These are phyloP conservation scores for Schrankia costaestrigalis DNA, from an alignment of 2,888 invertebrate species.

Conservation along the genomic window DNA sequence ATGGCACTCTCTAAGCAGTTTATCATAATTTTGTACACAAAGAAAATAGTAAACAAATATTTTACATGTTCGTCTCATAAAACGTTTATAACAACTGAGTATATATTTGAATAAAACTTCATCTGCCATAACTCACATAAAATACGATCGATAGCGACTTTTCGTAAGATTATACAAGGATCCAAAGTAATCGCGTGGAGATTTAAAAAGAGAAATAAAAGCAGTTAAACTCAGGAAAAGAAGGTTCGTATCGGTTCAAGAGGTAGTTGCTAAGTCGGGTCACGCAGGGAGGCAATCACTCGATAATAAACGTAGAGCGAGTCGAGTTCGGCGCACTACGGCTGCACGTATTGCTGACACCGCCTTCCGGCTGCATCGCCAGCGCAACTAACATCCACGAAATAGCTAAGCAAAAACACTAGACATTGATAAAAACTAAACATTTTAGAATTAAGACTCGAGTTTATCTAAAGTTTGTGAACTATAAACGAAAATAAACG, in stretches of 20 bases:
- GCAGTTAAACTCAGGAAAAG: conserved; percentile 55
- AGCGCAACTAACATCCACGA: conserved; percentile 38
- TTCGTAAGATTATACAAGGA: conserved; percentile 10
- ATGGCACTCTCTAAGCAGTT: conserved; percentile 30
- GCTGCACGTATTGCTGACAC: conserved; percentile 66
- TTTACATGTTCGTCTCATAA: conserved; percentile 16
- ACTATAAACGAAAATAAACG: no score
- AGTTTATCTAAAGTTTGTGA: no score
- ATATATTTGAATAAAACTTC: conserved; percentile 14
- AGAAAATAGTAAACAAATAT: conserved; percentile 33
- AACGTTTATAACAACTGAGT: conserved; percentile 17
- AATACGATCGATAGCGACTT: conserved; percentile 9
- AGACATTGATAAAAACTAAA: conserved; percentile 35
- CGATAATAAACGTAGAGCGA: conserved; percentile 74
- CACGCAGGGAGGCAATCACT: conserved; percentile 77
- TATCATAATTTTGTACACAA: conserved; percentile 41
- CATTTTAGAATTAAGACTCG: background rate
- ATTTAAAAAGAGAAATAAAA: conserved; percentile 60
- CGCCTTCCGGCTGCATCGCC: conserved; percentile 52
- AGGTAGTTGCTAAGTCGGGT: conserved; percentile 69
- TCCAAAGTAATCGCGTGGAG: no score
- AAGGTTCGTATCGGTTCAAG: conserved; percentile 56
- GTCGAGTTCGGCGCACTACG: conserved; percentile 55
- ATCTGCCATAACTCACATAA: background rate
- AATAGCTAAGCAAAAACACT: conserved; percentile 31